Evolutionary conservation across 2,797 vertebrate genomes (phyloP).

Genomic region (Basileuterus tristriatus): DNA sequence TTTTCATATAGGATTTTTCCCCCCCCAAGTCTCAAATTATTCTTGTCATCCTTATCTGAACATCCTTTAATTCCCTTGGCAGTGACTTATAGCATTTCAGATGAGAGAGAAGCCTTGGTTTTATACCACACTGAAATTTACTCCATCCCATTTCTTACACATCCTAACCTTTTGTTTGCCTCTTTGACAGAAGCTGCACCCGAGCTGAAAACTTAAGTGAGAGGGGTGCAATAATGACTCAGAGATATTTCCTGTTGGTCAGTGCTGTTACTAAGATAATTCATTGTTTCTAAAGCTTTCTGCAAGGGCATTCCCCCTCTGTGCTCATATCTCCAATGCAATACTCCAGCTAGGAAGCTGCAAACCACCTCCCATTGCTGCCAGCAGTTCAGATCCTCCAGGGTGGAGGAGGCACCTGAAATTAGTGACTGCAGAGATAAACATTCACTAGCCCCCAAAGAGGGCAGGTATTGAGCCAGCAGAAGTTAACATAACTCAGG

Average conservation of each 20-base stretch:
- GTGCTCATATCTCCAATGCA: not conserved
- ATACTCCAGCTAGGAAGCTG: not conserved
- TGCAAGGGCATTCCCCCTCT: not conserved
- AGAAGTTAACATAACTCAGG: not conserved
- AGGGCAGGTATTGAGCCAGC: not conserved
- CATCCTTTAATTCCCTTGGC: constrained; percentile 68
- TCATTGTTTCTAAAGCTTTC: not conserved
- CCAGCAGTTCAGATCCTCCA: not conserved
- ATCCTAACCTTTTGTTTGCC: constrained; percentile 43
- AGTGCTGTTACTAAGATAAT: not conserved
- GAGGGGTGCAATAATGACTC: not conserved
- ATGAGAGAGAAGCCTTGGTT: constrained; percentile 54
- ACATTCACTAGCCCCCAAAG: not conserved
- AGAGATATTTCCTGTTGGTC: not conserved
- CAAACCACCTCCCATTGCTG: not conserved
- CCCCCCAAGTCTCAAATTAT: constrained; percentile 62
- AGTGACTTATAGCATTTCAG: constrained; percentile 61
- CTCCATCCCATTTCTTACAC: constrained; percentile 29
- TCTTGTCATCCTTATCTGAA: constrained; percentile 67
- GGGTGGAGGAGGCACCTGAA: not conserved
- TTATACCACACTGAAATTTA: constrained; percentile 43
- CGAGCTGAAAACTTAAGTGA: not conserved
- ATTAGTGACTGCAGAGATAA: not conserved
- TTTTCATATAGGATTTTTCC: constrained; percentile 1
- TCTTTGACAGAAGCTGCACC: constrained; percentile 3